Conservation (phyloP, 2,888 invertebrate genomes). For the Seira musarum region DNA sequence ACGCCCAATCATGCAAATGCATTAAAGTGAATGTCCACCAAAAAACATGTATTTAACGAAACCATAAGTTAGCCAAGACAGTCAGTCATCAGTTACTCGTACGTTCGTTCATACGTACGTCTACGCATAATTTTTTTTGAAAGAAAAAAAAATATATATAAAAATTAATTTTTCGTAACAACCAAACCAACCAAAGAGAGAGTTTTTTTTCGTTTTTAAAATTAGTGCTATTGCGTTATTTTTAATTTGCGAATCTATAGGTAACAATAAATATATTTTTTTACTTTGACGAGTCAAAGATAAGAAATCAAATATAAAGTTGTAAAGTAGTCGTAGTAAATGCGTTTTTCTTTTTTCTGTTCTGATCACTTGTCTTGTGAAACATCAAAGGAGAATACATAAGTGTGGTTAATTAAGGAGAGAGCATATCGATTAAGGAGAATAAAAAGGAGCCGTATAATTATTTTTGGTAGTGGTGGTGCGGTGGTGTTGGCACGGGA, state of each 20-base stretch:
- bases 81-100: conserved; percentile 15
- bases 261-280: conserved; percentile 12
- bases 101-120: conserved; percentile 6
- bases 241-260: not conserved
- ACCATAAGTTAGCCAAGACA: conserved; percentile 15
- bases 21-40: conserved; percentile 49
- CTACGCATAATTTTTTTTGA: not conserved
- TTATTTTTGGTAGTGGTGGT: conserved; percentile 1
- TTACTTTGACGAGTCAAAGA: not conserved
- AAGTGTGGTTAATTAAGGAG: conserved; percentile 10
- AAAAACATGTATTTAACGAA: conserved; percentile 15
- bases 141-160: not conserved
- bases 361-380: not conserved
- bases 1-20: conserved; percentile 53
- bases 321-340: too few relatives aligned
- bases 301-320: not conserved
- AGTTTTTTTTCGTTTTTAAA: conserved; percentile 18
- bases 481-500: not conserved
- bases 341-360: conserved; percentile 7
- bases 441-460: not conserved
- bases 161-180: conserved; percentile 12
- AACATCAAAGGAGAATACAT: not conserved
- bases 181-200: conserved; percentile 34
- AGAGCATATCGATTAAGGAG: conserved; percentile 9
- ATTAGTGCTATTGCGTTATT: conserved; percentile 15